These are phyloP conservation scores for Pyrgilauda ruficollis DNA, from an alignment of 2,113 vertebrate species.

Conservation along the genomic window DNA sequence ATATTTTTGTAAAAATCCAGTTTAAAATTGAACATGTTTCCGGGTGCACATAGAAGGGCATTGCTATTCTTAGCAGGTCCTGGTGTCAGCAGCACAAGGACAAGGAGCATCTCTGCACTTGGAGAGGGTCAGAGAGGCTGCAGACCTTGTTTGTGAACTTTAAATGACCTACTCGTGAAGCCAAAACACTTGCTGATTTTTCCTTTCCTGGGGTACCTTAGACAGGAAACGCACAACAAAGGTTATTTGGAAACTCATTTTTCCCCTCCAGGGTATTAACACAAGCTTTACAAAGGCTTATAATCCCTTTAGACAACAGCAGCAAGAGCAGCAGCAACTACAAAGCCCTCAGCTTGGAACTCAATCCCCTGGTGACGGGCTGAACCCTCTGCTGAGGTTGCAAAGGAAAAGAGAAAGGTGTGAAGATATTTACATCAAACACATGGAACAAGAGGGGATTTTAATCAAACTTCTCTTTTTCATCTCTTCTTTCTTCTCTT, in stretches of 20 bases:
- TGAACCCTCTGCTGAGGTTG: slow-evolving; percentile 44
- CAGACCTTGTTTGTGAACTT: neutral
- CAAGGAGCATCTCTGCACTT: neutral
- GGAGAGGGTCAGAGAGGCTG: neutral
- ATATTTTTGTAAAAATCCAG: neutral
- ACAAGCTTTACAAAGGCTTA: slow-evolving; percentile 63
- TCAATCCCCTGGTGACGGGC: slow-evolving; percentile 15
- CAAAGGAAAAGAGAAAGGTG: slow-evolving; percentile 51
- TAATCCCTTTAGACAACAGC: slow-evolving; percentile 68
- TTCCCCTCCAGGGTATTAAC: slow-evolving; percentile 64
- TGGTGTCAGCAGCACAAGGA: neutral
- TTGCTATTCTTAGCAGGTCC: neutral
- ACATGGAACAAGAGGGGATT: slow-evolving; percentile 41
- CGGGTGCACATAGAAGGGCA: neutral
- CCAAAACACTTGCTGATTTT: neutral
- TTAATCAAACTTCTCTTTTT: slow-evolving; percentile 64
- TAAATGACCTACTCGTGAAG: neutral
- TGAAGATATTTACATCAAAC: slow-evolving; percentile 60
- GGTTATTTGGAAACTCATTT: slow-evolving; percentile 60
- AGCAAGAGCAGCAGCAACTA: slow-evolving; percentile 48
- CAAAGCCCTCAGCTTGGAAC: slow-evolving; percentile 55
- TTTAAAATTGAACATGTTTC: neutral
- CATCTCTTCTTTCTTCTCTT: slow-evolving; percentile 42
- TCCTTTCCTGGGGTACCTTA: neutral
- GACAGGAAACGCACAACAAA: slow-evolving; percentile 35